Conservation (phyloP, 2,797 vertebrate genomes). For the Sparus aurata region DNA sequence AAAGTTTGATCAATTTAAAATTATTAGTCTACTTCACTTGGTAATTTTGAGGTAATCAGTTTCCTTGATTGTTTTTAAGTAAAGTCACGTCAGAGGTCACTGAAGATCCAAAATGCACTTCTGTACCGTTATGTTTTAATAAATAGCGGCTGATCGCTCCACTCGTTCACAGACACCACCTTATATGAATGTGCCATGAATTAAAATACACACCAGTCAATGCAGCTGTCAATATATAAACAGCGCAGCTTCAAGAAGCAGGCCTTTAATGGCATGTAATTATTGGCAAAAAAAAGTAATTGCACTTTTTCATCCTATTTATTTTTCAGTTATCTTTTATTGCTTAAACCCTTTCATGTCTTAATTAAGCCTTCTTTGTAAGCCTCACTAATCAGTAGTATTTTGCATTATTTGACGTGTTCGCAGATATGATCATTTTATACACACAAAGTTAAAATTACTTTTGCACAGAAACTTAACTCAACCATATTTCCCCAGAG, state of each 20-base stretch:
- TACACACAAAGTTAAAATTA: slow-evolving; percentile 69
- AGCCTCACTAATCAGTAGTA: slow-evolving; percentile 50
- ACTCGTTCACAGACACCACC: background rate
- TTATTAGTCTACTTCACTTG: too few relatives aligned
- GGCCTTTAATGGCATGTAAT: background rate
- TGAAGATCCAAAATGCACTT: too few relatives aligned
- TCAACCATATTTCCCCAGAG: slow-evolving; percentile 58
- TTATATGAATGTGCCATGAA: background rate
- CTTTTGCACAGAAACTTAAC: slow-evolving; percentile 63
- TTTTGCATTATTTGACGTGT: slow-evolving; percentile 63
- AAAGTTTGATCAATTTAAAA: too few relatives aligned
- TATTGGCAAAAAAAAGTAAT: background rate
- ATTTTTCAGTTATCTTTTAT: slow-evolving; percentile 57
- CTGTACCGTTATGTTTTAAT: background rate
- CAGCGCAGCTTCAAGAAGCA: background rate
- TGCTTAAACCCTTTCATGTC: slow-evolving; percentile 54
- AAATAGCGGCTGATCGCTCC: background rate
- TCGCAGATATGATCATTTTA: slow-evolving; percentile 65
- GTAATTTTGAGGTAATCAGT: too few relatives aligned
- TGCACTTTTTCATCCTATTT: slow-evolving; percentile 36
- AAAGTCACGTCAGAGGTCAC: too few relatives aligned
- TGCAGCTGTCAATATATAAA: background rate
- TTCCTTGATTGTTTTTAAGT: too few relatives aligned
- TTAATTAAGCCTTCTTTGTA: slow-evolving; percentile 61
- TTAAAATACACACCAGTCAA: background rate